These are phyloP conservation scores for Sclerurus mexicanus DNA, from an alignment of 2,113 vertebrate species.

Conservation along the genomic window DNA sequence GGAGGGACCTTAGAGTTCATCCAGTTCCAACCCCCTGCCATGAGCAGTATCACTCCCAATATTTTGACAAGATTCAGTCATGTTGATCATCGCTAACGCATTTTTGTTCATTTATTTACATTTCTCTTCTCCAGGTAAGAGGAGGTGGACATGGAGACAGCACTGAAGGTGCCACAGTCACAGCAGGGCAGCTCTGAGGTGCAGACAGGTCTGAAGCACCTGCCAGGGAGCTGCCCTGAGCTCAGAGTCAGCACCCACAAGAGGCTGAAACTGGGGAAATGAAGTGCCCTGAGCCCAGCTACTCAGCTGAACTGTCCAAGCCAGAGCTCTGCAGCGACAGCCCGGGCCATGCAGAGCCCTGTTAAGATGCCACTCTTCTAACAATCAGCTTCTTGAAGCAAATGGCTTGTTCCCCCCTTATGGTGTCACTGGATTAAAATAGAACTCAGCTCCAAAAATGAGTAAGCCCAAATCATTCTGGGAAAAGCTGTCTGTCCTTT, in stretches of 20 bases:
- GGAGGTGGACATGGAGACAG: no score
- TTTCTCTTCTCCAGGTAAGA: neutral
- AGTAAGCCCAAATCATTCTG: neutral
- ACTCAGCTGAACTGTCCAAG: neutral
- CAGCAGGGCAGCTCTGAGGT: neutral
- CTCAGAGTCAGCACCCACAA: no score
- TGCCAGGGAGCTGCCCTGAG: neutral
- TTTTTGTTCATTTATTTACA: neutral
- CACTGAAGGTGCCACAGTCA: neutral
- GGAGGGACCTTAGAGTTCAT: neutral
- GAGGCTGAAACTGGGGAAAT: neutral
- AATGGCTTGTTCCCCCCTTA: neutral
- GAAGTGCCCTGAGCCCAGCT: neutral
- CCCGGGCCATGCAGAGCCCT: neutral
- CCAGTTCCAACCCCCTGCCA: neutral
- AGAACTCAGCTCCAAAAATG: neutral
- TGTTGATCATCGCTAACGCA: neutral
- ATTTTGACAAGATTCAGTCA: neutral
- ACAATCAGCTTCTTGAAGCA: neutral
- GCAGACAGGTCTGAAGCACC: neutral
- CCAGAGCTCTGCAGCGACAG: neutral
- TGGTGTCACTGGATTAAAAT: neutral
- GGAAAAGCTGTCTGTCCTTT: neutral
- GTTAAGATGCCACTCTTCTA: neutral
- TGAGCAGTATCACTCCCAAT: neutral